phyloP scores from a whole-genome alignment of 2,888 invertebrate species.

The Muschampia plurimacula region DNA sequence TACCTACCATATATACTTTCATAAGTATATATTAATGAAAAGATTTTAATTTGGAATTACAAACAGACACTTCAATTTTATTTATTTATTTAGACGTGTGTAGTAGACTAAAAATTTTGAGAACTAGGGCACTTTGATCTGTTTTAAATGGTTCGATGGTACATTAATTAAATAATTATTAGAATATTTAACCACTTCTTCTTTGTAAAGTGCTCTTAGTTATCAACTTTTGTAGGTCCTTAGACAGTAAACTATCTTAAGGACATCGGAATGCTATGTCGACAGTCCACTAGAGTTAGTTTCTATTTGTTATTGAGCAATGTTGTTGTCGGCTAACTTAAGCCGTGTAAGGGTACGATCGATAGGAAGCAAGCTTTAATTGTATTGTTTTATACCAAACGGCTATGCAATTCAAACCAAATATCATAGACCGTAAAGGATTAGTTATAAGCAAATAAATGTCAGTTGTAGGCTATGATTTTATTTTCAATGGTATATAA shows the following conservation, averaged over 20 bases:
- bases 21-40: too few relatives aligned
- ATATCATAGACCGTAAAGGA: conserved; percentile 9
- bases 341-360: conserved; percentile 63
- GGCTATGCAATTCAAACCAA: conserved; percentile 23
- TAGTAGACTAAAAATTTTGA: too few relatives aligned
- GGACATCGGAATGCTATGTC: conserved; percentile 41
- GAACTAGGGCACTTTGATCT: too few relatives aligned
- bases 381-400: conserved; percentile 58
- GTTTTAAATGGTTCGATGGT: too few relatives aligned
- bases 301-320: conserved; percentile 55
- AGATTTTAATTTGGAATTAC: too few relatives aligned
- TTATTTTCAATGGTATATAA: not conserved
- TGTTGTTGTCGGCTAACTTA: conserved; percentile 49
- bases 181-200: not conserved
- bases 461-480: not conserved
- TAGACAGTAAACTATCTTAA: conserved; percentile 27
- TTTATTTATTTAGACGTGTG: too few relatives aligned
- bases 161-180: too few relatives aligned
- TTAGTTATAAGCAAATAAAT: not conserved
- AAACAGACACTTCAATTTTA: too few relatives aligned
- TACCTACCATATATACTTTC: too few relatives aligned
- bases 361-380: conserved; percentile 55
- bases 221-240: not conserved
- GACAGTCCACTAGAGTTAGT: conserved; percentile 17
- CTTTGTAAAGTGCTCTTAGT: not conserved